Conservation (phyloP, 2,113 vertebrate species). For the Glareola pratincola region DNA sequence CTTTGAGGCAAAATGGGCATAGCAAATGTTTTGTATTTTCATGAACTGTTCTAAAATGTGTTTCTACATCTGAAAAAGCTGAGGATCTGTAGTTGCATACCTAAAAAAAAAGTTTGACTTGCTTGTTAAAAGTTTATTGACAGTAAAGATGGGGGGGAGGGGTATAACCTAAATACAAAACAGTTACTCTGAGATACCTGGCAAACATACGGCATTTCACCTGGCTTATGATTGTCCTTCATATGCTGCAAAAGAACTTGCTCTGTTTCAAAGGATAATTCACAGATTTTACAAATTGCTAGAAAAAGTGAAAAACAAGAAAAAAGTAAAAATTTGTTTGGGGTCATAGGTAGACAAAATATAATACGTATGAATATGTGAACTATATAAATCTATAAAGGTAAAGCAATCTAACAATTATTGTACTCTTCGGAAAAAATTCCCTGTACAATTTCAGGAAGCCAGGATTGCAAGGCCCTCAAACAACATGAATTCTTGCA, state of each 20-base stretch:
- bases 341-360: background rate
- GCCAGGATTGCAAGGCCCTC: background rate
- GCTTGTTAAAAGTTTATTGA: background rate
- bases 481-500: background rate
- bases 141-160: background rate
- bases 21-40: constrained; percentile 96
- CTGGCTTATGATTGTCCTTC: constrained; percentile 98
- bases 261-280: constrained; percentile 96
- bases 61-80: constrained; percentile 92
- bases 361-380: background rate
- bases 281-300: constrained; percentile 98
- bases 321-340: background rate
- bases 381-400: background rate
- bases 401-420: background rate
- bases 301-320: background rate
- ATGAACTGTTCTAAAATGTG: constrained; percentile 91
- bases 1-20: constrained; percentile 97
- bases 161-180: background rate
- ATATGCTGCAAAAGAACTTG: constrained; percentile 97
- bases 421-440: background rate
- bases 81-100: constrained; percentile 96
- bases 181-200: constrained; percentile 77
- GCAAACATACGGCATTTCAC: constrained; percentile 98
- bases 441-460: background rate
- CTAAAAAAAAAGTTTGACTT: constrained; percentile 67